These are phyloP conservation scores for Ivindomyrus marchei DNA, from an alignment of 2,113 vertebrate genomes.

Conservation along the genomic window DNA sequence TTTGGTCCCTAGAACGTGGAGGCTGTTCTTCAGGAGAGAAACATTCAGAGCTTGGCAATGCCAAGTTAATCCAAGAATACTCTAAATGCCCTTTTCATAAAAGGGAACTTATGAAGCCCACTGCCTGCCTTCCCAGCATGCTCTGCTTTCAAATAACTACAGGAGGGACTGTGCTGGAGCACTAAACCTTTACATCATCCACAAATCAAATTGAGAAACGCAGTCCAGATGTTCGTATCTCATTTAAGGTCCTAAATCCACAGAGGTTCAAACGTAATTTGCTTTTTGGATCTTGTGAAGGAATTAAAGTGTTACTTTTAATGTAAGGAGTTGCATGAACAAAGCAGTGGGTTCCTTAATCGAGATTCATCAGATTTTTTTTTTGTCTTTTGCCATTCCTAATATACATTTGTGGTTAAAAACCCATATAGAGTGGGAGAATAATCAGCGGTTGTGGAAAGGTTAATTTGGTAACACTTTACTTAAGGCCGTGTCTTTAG, in stretches of 20 bases:
- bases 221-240: background rate
- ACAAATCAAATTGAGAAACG: background rate
- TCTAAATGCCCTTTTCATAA: background rate
- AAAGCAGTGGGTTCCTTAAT: background rate
- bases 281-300: background rate
- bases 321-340: background rate
- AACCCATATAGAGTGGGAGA: background rate
- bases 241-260: background rate
- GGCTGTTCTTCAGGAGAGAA: background rate
- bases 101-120: background rate
- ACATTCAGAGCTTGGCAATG: background rate
- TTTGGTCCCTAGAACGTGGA: background rate
- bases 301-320: background rate
- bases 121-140: background rate
- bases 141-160: background rate
- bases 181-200: background rate
- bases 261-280: background rate
- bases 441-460: background rate
- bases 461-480: background rate
- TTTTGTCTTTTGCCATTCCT: background rate
- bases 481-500: background rate
- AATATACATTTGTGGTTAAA: background rate
- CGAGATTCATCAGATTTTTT: background rate
- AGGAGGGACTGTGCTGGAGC: background rate
- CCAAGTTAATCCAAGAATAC: constrained; percentile 9